Evolutionary conservation across 1,140 invertebrate genomes (phyloP).

Genomic region (Adoxophyes honmai): DNA sequence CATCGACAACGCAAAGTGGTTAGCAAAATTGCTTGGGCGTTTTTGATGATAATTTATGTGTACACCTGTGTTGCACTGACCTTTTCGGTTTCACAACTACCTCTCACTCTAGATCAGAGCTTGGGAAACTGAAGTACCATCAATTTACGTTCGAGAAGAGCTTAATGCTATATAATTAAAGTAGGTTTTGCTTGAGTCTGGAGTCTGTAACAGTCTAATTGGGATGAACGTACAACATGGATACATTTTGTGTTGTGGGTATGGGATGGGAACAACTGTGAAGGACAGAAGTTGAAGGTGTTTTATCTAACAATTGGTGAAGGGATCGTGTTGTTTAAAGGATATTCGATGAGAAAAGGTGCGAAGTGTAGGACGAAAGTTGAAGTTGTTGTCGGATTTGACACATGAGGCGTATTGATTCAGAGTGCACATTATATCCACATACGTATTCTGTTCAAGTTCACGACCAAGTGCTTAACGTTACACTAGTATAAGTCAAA

Average conservation of each 20-base stretch:
- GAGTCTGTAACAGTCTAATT: not conserved
- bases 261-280: constrained; percentile 8
- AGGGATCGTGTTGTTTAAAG: constrained; percentile 8
- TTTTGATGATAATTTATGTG: constrained; percentile 17
- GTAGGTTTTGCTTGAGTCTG: not conserved
- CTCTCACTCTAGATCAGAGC: constrained; percentile 23
- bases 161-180: constrained; percentile 11
- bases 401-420: no score
- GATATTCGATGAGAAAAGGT: constrained; percentile 10
- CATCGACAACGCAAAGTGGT: no score
- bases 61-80: constrained; percentile 22
- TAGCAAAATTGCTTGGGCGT: not conserved
- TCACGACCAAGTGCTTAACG: no score
- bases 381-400: no score
- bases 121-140: constrained; percentile 13
- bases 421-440: no score
- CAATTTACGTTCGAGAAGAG: not conserved
- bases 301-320: constrained; percentile 11
- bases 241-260: no score
- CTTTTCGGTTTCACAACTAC: constrained; percentile 41
- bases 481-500: no score
- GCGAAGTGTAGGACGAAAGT: no score
- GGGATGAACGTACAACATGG: not conserved
- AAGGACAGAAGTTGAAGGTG: not conserved
- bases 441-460: no score